Percentiles rank a stretch among this genome's conserved stretches.
phyloP scores from a whole-genome alignment of 2,797 vertebrate species.

The Coracias cyanogaster region DNA sequence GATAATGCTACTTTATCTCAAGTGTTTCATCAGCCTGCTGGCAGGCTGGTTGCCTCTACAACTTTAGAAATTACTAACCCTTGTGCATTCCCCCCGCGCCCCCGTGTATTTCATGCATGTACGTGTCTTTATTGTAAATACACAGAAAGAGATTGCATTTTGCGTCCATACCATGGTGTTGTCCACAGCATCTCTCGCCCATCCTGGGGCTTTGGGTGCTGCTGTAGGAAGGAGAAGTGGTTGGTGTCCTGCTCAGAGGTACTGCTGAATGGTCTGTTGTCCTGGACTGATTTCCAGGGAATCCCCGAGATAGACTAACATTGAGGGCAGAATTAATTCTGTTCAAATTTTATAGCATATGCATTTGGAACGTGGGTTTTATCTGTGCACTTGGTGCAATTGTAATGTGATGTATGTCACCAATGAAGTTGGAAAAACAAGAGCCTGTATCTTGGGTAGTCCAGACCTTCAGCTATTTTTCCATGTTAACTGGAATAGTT shows the following conservation, averaged over 20 bases:
- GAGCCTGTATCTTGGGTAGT: neutral
- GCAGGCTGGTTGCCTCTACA: neutral
- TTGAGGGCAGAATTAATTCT: neutral
- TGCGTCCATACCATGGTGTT: rapidly evolving
- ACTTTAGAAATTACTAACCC: neutral
- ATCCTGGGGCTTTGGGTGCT: neutral
- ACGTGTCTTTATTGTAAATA: neutral
- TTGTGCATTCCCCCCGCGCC: neutral
- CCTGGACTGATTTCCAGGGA: neutral
- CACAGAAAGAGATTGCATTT: neutral
- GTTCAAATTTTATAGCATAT: neutral
- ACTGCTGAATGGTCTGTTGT: neutral
- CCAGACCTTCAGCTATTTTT: neutral
- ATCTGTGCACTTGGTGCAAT: neutral
- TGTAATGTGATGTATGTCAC: neutral
- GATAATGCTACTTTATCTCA: slow-evolving; percentile 57
- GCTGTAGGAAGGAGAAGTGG: neutral
- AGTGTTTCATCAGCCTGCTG: slow-evolving; percentile 56
- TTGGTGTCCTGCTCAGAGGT: neutral
- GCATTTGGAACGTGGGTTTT: neutral
- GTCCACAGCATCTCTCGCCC: neutral
- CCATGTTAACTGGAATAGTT: neutral
- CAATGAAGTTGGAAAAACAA: neutral
- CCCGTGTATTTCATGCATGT: neutral
- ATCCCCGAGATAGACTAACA: neutral